Conservation (phyloP, 2,888 invertebrate species). For the Agrotis puta region DNA sequence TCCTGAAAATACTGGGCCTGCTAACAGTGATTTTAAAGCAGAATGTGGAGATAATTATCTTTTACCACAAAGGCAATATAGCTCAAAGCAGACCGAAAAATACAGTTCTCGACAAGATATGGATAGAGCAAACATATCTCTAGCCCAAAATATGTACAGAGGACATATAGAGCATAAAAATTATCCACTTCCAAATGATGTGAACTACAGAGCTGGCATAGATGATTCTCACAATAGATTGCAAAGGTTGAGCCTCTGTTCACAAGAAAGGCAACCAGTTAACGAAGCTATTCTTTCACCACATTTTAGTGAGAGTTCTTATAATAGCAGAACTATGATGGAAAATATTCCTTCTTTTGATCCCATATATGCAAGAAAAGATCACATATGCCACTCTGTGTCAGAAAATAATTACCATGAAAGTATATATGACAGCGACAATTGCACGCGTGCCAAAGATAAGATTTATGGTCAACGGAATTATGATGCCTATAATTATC, state of each 20-base stretch:
- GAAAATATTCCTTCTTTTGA: slow-evolving; percentile 82
- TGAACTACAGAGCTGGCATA: slow-evolving; percentile 78
- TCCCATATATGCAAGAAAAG: slow-evolving; percentile 81
- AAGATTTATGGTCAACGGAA: slow-evolving; percentile 85
- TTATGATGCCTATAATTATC: slow-evolving; percentile 86
- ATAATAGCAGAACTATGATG: slow-evolving; percentile 76
- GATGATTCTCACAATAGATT: slow-evolving; percentile 81
- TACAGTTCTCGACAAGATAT: slow-evolving; percentile 83
- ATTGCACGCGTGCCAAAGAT: slow-evolving; percentile 84
- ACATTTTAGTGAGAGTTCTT: slow-evolving; percentile 81
- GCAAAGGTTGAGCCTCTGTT: slow-evolving; percentile 84
- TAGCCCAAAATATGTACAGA: slow-evolving; percentile 78
- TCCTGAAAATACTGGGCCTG: slow-evolving; percentile 81
- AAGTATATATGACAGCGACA: slow-evolving; percentile 82
- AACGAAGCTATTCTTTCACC: slow-evolving; percentile 81
- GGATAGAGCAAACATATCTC: slow-evolving; percentile 75
- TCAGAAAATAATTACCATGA: slow-evolving; percentile 84
- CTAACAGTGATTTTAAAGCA: slow-evolving; percentile 77
- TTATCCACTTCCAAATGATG: slow-evolving; percentile 79
- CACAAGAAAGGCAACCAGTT: slow-evolving; percentile 83
- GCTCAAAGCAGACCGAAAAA: slow-evolving; percentile 80
- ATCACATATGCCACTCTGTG: slow-evolving; percentile 79
- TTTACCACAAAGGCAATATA: slow-evolving; percentile 77
- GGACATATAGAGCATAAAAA: slow-evolving; percentile 78
- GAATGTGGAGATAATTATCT: slow-evolving; percentile 79